phyloP scores from a whole-genome alignment of 2,113 vertebrate genomes.

The Bambusicola thoracicus region DNA sequence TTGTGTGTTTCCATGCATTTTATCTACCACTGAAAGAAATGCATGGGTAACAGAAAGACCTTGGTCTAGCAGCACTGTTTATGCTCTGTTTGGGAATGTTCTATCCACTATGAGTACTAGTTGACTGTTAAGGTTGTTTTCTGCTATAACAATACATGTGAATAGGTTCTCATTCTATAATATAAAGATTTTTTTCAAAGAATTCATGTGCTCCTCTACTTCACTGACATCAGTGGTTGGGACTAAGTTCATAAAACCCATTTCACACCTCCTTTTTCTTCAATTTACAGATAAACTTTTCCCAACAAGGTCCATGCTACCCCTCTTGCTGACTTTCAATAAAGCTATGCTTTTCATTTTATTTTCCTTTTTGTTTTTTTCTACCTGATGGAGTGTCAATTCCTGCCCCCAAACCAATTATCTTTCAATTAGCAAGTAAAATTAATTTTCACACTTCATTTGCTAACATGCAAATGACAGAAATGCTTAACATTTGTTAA shows the following conservation, averaged over 20 bases:
- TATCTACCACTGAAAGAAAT: background rate
- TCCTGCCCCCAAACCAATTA: conserved; percentile 50
- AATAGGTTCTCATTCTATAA: background rate
- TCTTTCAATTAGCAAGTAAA: conserved; percentile 69
- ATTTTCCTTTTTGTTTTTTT: background rate
- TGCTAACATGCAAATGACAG: conserved; percentile 24
- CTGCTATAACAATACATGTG: background rate
- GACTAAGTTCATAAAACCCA: background rate
- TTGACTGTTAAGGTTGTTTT: background rate
- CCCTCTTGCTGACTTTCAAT: background rate
- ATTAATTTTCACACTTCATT: conserved; percentile 67
- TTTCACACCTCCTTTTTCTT: background rate
- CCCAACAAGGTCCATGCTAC: background rate
- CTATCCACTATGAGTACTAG: background rate
- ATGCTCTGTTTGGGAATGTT: background rate
- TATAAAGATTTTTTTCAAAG: background rate
- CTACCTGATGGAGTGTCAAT: background rate
- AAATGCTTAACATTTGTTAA: conserved; percentile 41
- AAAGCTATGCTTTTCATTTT: background rate
- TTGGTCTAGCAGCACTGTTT: background rate
- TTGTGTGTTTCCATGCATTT: background rate
- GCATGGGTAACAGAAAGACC: background rate
- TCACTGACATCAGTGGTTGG: background rate
- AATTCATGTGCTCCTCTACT: background rate
- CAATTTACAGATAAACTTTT: conserved; percentile 1